Base-by-base conservation (phyloP, 2,113 vertebrate species). In the Columba janthina region DNA sequence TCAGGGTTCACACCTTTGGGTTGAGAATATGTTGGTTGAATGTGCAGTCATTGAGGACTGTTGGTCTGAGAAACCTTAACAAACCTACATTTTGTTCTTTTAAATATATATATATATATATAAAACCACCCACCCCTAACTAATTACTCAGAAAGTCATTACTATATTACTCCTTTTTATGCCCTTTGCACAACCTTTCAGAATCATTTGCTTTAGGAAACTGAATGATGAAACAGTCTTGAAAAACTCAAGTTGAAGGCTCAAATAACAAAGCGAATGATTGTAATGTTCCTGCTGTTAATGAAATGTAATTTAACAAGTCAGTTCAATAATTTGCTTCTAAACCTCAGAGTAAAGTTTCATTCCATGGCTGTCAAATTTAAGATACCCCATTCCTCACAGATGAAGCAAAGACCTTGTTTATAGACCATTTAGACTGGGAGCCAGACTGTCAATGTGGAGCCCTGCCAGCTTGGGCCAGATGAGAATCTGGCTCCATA, bases 261-360 rank as follows among this genome's bases (percentile, higher is more conserved):
- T 93, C 72, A 88, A 74, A 72, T 91, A 83, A 81, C 81, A 90
- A 93, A 89, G 80, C n/a, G 38, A 73, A 31, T 4, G 3, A 85
- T 56, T 94, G 65, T 83, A 86, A 84, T 87, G 76, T 71, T 95
- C 79, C 65, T 80, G 34, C 65, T 93, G 65, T 42, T 95, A 94
- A 86, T 93, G 90, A 93, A 93, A 83, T 6, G 5, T 84, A 81
- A 96, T 92, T 94, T 93, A 92, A 86, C 88, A 77, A 90, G 75
- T 83, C 67, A 90, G 51, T 80, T 96, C n/a, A 73, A 66, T 85
- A 90, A 80, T 86, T 88, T 88, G 21, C 85, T 84, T 94, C 57
- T 86, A 77, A 92, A 90, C 65, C 78, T 54, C 32, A 77, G 85
- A 77, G 84, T 61, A 78, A 67, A n/a, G 20, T 66, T 92, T 95